Evolutionary conservation across 2,888 invertebrate species (phyloP), one percentile per base, ranked within the genome.

Genomic region (Acrobasis consociella): DNA sequence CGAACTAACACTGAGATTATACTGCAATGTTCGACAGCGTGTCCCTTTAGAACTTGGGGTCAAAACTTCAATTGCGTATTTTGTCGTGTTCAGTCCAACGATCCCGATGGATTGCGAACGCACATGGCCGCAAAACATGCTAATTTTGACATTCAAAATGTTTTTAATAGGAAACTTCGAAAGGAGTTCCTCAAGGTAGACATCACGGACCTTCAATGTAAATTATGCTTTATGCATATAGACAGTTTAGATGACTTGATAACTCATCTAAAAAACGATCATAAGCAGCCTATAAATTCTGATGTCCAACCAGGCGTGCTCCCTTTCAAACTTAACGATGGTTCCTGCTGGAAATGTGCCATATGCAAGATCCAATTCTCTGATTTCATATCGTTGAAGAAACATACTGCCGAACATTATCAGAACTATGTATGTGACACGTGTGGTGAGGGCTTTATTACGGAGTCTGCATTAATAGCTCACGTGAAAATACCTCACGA

Each of bases 361-460:
- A 87, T 91, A 56, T 92, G 92, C 65, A 80, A 82, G 9, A 82
- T 87, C 17, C 85, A 87, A 55, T 92, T 92, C 62, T 76, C 87
- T 0, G 90, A 90, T 62, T 92, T 92, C 64, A 77, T 86, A 63
- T 85, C 87, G 0, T 62, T 92, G 15, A 89, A 87, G 65, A 89
- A 89, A 38, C 92, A 92, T 65, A 92, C 91, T 0, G 73, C 87
- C 0, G 89, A 89, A 65, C 92, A 92, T 65, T 92, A 78, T 62
- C 90, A 91, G 68, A 92, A 91, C 64, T 91, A 86, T 67, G 92
- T 92, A 0, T 92, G 92, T 63, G 90, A 91, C 16, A 90, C 91
- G 0, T 92, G 92, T 50, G 92, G 92, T 0, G 90, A 91, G 60
- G 92, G 92, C 0, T 91, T 91, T 53, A 89, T 91, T 1, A 92